Percentiles rank a stretch among this genome's conserved stretches.
Evolutionary conservation across 2,113 vertebrate genomes (phyloP).

Genomic region (Nanger granti): DNA sequence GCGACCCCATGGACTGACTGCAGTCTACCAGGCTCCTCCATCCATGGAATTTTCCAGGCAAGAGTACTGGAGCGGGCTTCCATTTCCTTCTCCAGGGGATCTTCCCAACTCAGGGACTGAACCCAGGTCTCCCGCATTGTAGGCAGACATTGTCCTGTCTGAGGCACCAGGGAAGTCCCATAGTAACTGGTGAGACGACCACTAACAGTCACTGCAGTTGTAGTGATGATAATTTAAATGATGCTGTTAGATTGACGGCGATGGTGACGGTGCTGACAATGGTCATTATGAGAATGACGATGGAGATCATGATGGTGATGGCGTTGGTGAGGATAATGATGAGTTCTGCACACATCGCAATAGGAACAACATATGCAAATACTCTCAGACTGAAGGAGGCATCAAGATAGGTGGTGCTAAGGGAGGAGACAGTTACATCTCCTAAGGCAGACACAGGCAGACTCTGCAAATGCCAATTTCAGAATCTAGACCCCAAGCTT

Average conservation of each 20-base stretch:
- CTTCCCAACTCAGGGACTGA: no score
- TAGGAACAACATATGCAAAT: background rate
- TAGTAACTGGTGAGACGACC: background rate
- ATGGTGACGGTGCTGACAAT: no score
- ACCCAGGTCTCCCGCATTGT: no score
- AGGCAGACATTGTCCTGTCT: no score
- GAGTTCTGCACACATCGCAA: background rate
- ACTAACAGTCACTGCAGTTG: no score
- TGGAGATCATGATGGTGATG: no score
- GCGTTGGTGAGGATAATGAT: rapidly evolving
- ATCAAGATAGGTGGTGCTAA: background rate
- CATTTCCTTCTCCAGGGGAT: no score
- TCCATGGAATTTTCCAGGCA: no score
- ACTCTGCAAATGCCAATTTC: background rate
- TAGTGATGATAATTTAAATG: background rate
- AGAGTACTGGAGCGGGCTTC: no score
- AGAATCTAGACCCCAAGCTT: background rate
- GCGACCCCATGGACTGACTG: no score
- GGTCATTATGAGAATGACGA: background rate
- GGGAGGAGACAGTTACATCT: background rate
- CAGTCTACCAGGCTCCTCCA: no score
- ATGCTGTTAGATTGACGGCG: background rate
- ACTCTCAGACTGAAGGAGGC: background rate
- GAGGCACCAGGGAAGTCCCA: no score
- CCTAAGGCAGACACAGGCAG: background rate